phyloP scores from a whole-genome alignment of 2,888 invertebrate genomes.

The Conistra vaccinii region DNA sequence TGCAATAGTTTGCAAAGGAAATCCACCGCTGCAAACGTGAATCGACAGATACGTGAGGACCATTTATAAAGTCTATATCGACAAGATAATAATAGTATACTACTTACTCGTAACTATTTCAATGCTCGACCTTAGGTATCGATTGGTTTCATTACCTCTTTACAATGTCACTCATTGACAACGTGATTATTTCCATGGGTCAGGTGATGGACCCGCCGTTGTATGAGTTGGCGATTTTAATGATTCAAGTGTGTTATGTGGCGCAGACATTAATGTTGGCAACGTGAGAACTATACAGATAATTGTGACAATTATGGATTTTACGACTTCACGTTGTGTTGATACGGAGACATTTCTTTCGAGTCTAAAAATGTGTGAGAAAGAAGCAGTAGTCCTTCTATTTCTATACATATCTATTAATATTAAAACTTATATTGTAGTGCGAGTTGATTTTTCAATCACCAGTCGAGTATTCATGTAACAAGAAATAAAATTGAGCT shows the following conservation, averaged over 20 bases:
- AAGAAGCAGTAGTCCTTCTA: background rate
- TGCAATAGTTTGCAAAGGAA: constrained; percentile 30
- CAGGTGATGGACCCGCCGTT: constrained; percentile 36
- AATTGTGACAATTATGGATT: constrained; percentile 13
- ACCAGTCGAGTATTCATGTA: background rate
- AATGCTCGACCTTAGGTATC: constrained; percentile 51
- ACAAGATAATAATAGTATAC: constrained; percentile 22
- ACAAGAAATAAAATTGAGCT: background rate
- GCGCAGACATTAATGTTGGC: constrained; percentile 6
- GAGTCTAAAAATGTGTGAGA: background rate
- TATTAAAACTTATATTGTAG: background rate
- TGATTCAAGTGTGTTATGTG: constrained; percentile 21
- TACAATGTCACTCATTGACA: constrained; percentile 41
- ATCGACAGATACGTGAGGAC: constrained; percentile 32
- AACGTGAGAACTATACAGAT: constrained; percentile 6
- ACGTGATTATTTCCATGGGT: constrained; percentile 45
- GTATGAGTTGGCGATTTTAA: constrained; percentile 27
- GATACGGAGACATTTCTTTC: constrained; percentile 1
- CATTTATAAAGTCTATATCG: constrained; percentile 29
- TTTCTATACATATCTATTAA: background rate
- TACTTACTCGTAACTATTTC: constrained; percentile 28
- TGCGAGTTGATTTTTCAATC: background rate
- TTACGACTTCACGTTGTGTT: background rate
- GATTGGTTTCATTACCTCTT: constrained; percentile 57
- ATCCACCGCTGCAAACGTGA: constrained; percentile 24